Evolutionary conservation across 1,140 invertebrate genomes (phyloP).

Genomic region (Tenebrio molitor): DNA sequence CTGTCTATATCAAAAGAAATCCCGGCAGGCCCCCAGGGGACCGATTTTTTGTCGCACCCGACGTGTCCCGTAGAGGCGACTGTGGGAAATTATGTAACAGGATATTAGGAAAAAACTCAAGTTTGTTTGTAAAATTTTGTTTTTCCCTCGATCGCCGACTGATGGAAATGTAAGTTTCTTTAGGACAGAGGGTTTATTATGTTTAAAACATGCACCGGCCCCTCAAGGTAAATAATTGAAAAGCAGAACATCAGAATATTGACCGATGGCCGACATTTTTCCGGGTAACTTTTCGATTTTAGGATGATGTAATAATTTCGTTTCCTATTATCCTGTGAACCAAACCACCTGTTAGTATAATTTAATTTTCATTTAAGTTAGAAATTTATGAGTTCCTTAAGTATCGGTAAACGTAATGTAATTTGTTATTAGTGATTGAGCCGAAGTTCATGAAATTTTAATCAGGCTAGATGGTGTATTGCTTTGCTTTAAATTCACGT

Average conservation of each 20-base stretch:
- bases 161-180: too few species aligned
- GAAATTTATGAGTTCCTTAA: slow-evolving; percentile 20
- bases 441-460: slow-evolving; percentile 8
- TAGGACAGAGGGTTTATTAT: too few species aligned
- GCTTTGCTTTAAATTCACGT: background rate
- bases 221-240: slow-evolving; percentile 14
- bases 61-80: too few species aligned
- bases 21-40: background rate
- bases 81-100: too few species aligned
- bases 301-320: slow-evolving; percentile 26
- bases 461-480: background rate
- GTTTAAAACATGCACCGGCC: too few species aligned
- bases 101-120: too few species aligned
- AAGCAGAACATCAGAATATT: background rate
- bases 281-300: background rate
- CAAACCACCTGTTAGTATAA: slow-evolving; percentile 26
- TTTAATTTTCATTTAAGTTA: slow-evolving; percentile 27
- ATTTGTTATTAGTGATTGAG: slow-evolving; percentile 17
- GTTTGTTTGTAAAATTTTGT: too few species aligned
- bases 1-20: slow-evolving; percentile 20
- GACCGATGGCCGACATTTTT: background rate
- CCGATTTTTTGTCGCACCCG: too few species aligned
- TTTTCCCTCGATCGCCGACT: too few species aligned
- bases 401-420: background rate
- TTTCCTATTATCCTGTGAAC: slow-evolving; percentile 22